These are phyloP conservation scores for Chesias legatella DNA, from an alignment of 2,888 invertebrate species.

Conservation along the genomic window DNA sequence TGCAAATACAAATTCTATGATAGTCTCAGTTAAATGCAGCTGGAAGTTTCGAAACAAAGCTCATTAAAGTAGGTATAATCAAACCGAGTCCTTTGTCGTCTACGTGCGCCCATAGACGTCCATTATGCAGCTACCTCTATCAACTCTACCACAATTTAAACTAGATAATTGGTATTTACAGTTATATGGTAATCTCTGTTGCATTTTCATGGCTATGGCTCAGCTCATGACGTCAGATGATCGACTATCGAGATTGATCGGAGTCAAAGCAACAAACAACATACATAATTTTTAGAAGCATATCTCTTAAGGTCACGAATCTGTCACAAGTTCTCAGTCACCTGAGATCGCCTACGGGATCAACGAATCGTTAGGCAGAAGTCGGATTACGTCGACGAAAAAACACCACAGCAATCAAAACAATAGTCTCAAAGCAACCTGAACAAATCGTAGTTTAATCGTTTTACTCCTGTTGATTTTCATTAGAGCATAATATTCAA, in stretches of 20 bases:
- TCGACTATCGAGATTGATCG: too few species aligned
- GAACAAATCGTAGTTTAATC: conserved; percentile 2
- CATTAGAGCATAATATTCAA: conserved; percentile 48
- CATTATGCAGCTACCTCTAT: conserved; percentile 21
- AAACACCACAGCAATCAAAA: background rate
- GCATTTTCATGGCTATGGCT: too few species aligned
- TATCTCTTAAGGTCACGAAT: too few species aligned
- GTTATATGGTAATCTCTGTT: too few species aligned
- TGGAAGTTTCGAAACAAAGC: conserved; percentile 26
- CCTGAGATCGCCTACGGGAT: too few species aligned
- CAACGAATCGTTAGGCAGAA: too few species aligned
- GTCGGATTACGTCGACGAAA: too few species aligned
- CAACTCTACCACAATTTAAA: conserved; percentile 18
- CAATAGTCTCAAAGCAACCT: background rate
- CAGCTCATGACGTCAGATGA: too few species aligned
- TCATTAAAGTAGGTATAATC: conserved; percentile 28
- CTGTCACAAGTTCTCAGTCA: too few species aligned
- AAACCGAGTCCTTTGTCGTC: conserved; percentile 29
- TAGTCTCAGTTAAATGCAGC: conserved; percentile 19
- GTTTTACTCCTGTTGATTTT: conserved; percentile 17
- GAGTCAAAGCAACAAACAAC: too few species aligned
- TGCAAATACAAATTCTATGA: conserved; percentile 17
- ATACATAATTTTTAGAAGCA: too few species aligned
- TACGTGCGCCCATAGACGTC: conserved; percentile 19
- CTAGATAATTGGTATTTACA: conserved; percentile 1